A percentile compares a stretch with the other conserved stretches of the same genome.
phyloP scores from a whole-genome alignment of 2,888 invertebrate species.

The Adineta ricciae region DNA sequence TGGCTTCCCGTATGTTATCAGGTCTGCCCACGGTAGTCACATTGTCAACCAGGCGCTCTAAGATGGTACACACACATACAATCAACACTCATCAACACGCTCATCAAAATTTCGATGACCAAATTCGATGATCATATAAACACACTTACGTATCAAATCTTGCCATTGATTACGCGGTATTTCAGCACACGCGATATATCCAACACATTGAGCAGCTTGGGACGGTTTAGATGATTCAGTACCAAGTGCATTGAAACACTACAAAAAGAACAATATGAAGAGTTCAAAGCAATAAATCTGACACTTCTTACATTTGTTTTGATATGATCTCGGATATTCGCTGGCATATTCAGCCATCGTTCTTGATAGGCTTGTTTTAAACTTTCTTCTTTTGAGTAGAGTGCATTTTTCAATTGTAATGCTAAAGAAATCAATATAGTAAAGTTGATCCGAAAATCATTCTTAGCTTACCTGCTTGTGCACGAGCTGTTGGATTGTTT shows the following conservation, averaged over 20 bases:
- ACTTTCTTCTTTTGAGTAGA: conserved; percentile 30
- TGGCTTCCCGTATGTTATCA: conserved; percentile 88
- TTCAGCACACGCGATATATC: conserved; percentile 92
- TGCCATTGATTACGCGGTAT: conserved; percentile 82
- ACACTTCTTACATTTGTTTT: conserved; percentile 65
- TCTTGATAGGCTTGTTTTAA: conserved; percentile 26
- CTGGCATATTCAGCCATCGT: conserved; percentile 83
- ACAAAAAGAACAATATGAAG: not conserved
- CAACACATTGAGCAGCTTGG: conserved; percentile 96
- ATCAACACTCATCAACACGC: not conserved
- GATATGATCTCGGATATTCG: conserved; percentile 72
- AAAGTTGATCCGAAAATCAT: not conserved
- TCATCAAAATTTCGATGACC: not conserved
- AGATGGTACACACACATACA: not conserved
- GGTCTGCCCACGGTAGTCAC: conserved; percentile 53
- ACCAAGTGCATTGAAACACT: conserved; percentile 75
- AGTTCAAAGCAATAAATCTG: not conserved
- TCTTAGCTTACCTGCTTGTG: conserved; percentile 31
- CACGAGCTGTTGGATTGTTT: conserved; percentile 28
- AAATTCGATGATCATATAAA: not conserved
- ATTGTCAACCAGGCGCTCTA: conserved; percentile 25
- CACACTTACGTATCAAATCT: conserved; percentile 60
- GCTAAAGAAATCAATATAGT: not conserved
- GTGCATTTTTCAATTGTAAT: conserved; percentile 31
- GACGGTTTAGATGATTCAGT: conserved; percentile 87